A percentile compares a stretch with the other conserved stretches of the same genome.
Conservation (phyloP, 2,888 invertebrate species). For the Phaedon cochleariae region DNA sequence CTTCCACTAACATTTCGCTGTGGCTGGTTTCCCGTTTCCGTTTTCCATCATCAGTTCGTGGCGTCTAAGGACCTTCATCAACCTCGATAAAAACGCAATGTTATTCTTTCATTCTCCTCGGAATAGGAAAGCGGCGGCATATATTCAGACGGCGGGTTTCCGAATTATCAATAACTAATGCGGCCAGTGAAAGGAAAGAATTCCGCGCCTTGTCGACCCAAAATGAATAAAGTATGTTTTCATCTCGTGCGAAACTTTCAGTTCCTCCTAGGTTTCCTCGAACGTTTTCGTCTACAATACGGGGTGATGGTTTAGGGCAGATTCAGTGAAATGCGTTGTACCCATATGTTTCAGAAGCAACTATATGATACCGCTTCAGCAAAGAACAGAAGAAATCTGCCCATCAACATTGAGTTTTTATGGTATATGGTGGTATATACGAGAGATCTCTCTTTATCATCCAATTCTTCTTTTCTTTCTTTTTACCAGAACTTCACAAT, state of each 20-base stretch:
- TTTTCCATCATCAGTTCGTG: neutral
- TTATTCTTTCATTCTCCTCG: neutral
- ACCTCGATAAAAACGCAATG: neutral
- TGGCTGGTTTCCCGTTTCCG: no score
- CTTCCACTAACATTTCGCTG: no score
- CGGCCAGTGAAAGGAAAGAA: slow-evolving; percentile 45
- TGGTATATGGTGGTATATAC: no score
- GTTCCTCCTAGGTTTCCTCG: neutral
- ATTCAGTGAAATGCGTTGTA: no score
- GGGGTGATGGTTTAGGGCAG: neutral
- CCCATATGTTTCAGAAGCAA: no score
- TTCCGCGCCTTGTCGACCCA: slow-evolving; percentile 40
- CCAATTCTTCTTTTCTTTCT: no score
- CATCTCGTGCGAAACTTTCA: slow-evolving; percentile 44
- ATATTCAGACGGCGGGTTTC: slow-evolving; percentile 41
- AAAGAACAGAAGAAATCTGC: no score
- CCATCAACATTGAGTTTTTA: no score
- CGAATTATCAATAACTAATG: slow-evolving; percentile 47
- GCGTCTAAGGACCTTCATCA: no score
- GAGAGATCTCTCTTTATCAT: no score
- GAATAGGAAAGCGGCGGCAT: slow-evolving; percentile 11
- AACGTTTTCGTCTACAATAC: neutral
- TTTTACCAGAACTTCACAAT: no score
- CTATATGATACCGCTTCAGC: no score
- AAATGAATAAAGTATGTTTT: slow-evolving; percentile 51